Evolutionary conservation across 2,888 invertebrate genomes (phyloP).

Genomic region (Yponomeuta sedellus): DNA sequence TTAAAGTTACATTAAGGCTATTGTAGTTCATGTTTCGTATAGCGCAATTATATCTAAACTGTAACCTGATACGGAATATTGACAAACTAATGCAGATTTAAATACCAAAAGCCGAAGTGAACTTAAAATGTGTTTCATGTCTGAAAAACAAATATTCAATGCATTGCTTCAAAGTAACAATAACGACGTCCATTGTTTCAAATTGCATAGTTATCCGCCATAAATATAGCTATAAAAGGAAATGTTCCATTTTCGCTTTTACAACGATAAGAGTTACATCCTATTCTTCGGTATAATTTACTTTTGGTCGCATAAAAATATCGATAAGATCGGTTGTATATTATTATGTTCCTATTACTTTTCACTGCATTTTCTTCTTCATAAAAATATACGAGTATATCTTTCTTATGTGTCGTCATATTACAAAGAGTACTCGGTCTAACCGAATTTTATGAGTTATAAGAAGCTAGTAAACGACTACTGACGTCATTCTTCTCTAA

Average conservation of each 20-base stretch:
- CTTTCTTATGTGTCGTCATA: background rate
- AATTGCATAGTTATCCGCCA: constrained; percentile 28
- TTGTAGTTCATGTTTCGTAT: background rate
- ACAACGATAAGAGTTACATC: constrained; percentile 23
- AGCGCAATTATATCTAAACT: background rate
- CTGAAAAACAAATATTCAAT: background rate
- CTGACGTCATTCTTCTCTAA: constrained; percentile 33
- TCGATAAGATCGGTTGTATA: constrained; percentile 10
- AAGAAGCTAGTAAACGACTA: background rate
- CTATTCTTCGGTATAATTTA: constrained; percentile 16
- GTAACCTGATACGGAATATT: background rate
- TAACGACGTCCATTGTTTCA: constrained; percentile 29
- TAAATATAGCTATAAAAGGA: constrained; percentile 28
- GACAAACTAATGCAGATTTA: background rate
- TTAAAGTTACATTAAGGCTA: background rate
- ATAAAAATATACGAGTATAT: constrained; percentile 7
- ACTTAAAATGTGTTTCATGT: background rate
- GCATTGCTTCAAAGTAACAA: constrained; percentile 24
- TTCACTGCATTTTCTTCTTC: background rate
- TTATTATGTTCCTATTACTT: constrained; percentile 3
- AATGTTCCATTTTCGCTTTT: constrained; percentile 25
- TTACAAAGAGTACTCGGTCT: background rate
- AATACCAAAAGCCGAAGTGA: background rate
- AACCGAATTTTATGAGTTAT: background rate
- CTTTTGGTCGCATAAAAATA: constrained; percentile 4